Evolutionary conservation across 37 sponge, comb jelly and placozoan genomes (phyloP), one percentile per base, ranked within the genome.

Genomic region (Geodia barretti): DNA sequence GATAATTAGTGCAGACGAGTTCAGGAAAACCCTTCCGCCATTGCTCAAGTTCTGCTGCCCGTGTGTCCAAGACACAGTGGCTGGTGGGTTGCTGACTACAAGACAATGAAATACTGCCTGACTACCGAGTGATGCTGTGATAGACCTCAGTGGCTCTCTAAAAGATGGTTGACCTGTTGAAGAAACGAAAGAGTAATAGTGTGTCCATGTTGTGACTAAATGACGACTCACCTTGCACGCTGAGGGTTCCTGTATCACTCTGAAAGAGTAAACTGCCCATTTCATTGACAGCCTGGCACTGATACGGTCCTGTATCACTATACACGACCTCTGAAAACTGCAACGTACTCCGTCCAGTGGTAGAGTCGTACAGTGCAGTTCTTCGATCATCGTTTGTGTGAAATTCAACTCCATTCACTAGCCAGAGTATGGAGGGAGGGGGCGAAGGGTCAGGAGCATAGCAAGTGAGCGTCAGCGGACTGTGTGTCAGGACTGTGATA

Each of bases 81-180:
- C 78, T 11, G 86, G 64, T 21, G 91, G 91, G 60, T 82, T 79
- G 42, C 86, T 85, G 41, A 64, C 42, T 0, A 90, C 86, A 59
- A 20, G 28, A 66, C 86, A 81, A 1, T 63, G 24, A 36, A 90
- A 82, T 4, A 39, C 39, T 21, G 83, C 91, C 1, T 11, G 37
- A 28, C 74, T 61, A 29, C 86, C 86, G 4, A 63, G 25, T 0
- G 65, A 17, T 4, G 77, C 86, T 9, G 36, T 32, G 11, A 80
- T 37, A 4, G 82, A 32, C 21, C 71, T 40, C 0, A 84, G 64
- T 4, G 69, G 68, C 0, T 63, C 0, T n/a, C 17, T n/a, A 77
- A 90, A 77, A 30, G 47, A 59, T n/a, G 91, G 91, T 0, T 30
- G 72, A 23, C 89, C 89, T 89, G 75, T 4, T 30, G 63, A 25